Evolutionary conservation across 2,113 vertebrate species (phyloP).

Genomic region (Scytalopus superciliaris): DNA sequence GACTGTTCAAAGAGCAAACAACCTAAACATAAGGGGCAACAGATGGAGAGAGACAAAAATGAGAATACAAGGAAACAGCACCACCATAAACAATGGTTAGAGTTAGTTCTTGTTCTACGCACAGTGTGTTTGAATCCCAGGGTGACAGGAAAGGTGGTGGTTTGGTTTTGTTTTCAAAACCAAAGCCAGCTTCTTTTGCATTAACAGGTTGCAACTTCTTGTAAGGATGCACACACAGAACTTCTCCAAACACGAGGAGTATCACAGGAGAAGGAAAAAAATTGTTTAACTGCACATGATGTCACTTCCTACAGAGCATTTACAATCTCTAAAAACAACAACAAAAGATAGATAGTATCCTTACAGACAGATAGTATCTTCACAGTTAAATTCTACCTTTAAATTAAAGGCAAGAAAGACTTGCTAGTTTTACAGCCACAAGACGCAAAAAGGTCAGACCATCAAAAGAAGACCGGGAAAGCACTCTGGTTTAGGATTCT

Average conservation of each 20-base stretch:
- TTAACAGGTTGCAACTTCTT: not conserved
- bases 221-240: not conserved
- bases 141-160: not conserved
- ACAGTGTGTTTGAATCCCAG: not conserved
- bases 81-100: not conserved
- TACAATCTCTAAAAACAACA: not conserved
- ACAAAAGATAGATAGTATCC: not conserved
- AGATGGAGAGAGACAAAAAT: slow-evolving; percentile 19
- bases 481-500: not conserved
- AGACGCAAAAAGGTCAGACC: not conserved
- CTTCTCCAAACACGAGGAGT: not conserved
- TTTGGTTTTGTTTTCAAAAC: not conserved
- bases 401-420: not conserved
- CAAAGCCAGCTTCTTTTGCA: not conserved
- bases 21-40: slow-evolving; percentile 8
- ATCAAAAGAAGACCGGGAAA: not conserved
- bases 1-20: slow-evolving; percentile 11
- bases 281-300: not conserved
- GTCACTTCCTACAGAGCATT: not conserved
- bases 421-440: not conserved
- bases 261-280: not conserved
- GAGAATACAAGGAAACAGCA: slow-evolving; percentile 15
- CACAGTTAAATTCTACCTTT: not conserved
- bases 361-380: not conserved
- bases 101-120: not conserved